These are phyloP conservation scores for Melanotaenia nigrans DNA, from an alignment of 2,797 vertebrate species.

Conservation along the genomic window DNA sequence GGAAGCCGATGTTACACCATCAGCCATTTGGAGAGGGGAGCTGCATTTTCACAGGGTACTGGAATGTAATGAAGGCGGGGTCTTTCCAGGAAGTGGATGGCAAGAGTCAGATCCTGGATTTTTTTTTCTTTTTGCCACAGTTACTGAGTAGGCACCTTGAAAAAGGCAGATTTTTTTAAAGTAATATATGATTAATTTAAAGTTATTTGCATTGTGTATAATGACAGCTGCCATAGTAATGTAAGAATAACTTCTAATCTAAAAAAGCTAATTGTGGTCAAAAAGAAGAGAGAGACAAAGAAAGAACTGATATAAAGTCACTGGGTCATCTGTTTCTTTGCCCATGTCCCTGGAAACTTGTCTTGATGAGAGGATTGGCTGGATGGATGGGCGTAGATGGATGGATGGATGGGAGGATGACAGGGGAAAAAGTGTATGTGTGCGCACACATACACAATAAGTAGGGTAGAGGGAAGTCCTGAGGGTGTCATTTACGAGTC, in stretches of 20 bases:
- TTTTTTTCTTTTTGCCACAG: slow-evolving; percentile 36
- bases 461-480: slow-evolving; percentile 42
- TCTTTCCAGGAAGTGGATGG: slow-evolving; percentile 78
- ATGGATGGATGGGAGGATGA: slow-evolving; percentile 57
- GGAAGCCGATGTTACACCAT: slow-evolving; percentile 25
- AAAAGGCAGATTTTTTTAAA: slow-evolving; percentile 5
- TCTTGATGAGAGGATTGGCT: slow-evolving; percentile 56
- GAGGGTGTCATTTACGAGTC: slow-evolving; percentile 62
- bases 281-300: slow-evolving; percentile 3
- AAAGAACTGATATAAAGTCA: slow-evolving; percentile 30
- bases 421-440: slow-evolving; percentile 61
- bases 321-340: slow-evolving; percentile 62
- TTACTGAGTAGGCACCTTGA: slow-evolving; percentile 50
- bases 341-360: slow-evolving; percentile 58
- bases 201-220: not conserved
- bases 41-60: slow-evolving; percentile 68
- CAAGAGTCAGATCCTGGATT: slow-evolving; percentile 59
- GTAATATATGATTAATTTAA: slow-evolving; percentile 2
- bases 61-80: slow-evolving; percentile 65
- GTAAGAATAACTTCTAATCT: not conserved
- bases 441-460: slow-evolving; percentile 14
- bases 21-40: slow-evolving; percentile 61
- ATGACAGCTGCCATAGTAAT: not conserved
- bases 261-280: slow-evolving; percentile 6
- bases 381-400: slow-evolving; percentile 38